Evolutionary conservation across 2,797 vertebrate species (phyloP).

Genomic region (Tauraco hartlaubi): DNA sequence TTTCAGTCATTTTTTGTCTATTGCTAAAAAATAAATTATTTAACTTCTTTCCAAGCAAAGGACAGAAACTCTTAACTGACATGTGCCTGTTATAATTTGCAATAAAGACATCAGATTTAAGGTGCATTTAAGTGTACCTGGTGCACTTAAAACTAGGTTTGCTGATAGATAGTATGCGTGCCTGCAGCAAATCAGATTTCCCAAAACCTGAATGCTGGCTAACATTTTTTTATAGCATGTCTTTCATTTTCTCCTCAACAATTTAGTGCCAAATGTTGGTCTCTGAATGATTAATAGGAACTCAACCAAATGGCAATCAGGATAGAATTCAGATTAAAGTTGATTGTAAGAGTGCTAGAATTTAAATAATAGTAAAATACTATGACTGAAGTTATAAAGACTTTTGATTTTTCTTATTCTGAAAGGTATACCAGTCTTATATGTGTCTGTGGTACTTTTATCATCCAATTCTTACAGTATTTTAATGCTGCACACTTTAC

Average conservation of each 20-base stretch:
- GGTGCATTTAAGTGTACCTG: neutral
- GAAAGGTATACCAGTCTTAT: neutral
- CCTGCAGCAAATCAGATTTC: neutral
- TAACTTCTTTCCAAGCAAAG: neutral
- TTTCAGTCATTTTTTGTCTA: neutral
- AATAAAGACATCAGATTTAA: neutral
- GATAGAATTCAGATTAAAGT: neutral
- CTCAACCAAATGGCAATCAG: neutral
- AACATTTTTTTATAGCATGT: neutral
- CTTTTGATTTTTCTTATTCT: neutral
- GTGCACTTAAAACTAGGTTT: neutral
- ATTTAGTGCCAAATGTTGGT: neutral
- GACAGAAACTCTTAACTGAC: neutral
- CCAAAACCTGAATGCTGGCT: neutral
- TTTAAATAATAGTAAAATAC: neutral
- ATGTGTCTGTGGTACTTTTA: neutral
- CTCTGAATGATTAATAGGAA: neutral
- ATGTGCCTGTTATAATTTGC: neutral
- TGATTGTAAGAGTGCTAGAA: neutral
- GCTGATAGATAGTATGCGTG: neutral
- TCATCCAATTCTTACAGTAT: neutral
- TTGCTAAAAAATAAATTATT: neutral
- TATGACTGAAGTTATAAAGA: neutral
- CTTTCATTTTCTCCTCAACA: slow-evolving; percentile 9
- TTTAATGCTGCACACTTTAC: neutral